A percentile compares a stretch with the other conserved stretches of the same genome.
Evolutionary conservation across 2,113 vertebrate genomes (phyloP).

Genomic region (Tragelaphus scriptus): DNA sequence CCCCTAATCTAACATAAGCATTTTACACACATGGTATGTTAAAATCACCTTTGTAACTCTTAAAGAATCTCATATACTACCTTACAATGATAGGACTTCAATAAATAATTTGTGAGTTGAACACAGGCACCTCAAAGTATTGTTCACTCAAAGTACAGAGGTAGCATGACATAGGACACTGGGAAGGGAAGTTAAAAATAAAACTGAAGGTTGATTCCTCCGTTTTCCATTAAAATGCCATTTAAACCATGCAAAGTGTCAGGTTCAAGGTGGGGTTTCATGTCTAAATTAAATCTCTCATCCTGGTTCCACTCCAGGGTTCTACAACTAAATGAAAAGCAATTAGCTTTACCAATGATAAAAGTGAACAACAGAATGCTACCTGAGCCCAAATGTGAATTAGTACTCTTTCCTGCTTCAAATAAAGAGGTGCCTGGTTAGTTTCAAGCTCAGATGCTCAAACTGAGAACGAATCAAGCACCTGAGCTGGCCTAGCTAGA

Average conservation of each 20-base stretch:
- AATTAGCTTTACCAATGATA: not conserved
- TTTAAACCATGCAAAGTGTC: not conserved
- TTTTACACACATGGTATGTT: not conserved
- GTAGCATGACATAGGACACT: not conserved
- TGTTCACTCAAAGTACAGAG: not conserved
- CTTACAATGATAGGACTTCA: not conserved
- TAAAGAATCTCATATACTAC: not conserved
- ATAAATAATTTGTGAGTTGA: not conserved
- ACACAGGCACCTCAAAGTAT: not conserved
- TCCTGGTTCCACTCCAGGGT: not conserved
- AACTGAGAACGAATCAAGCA: not conserved
- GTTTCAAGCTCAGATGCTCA: not conserved
- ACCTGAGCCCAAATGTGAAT: not conserved
- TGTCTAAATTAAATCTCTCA: not conserved
- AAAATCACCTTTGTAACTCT: not conserved
- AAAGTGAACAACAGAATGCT: not conserved
- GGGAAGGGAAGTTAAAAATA: not conserved
- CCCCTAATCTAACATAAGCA: not conserved
- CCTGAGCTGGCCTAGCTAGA: not conserved
- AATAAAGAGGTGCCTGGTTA: not conserved
- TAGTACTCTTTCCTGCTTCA: not conserved
- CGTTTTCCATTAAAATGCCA: not conserved
- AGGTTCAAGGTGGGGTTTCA: not conserved
- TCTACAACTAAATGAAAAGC: not conserved
- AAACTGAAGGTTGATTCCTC: not conserved